Evolutionary conservation across 2,797 vertebrate species (phyloP).

Genomic region (Somateria mollissima): DNA sequence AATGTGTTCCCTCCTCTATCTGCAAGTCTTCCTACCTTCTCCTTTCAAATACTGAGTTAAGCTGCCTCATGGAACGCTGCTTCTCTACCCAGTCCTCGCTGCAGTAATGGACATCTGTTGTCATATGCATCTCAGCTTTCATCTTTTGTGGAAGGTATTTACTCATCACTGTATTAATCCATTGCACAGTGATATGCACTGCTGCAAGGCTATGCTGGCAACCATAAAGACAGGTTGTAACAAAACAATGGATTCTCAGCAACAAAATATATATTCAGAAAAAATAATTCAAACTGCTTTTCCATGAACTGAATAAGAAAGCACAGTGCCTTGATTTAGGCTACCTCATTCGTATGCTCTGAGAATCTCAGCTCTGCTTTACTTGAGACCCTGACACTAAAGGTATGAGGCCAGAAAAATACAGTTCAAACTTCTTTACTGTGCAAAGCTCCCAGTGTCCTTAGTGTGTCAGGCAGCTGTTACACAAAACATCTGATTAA

Average conservation of each 20-base stretch:
- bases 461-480: slow-evolving; percentile 21
- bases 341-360: not conserved
- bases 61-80: not conserved
- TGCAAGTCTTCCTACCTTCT: not conserved
- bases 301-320: not conserved
- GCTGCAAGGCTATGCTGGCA: not conserved
- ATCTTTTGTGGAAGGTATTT: not conserved
- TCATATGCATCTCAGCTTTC: not conserved
- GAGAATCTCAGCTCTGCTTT: not conserved
- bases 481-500: not conserved
- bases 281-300: not conserved
- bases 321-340: not conserved
- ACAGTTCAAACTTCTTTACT: not conserved
- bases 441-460: not conserved
- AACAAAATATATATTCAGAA: not conserved
- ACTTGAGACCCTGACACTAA: not conserved
- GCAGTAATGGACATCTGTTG: not conserved
- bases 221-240: not conserved
- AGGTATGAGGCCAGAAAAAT: not conserved
- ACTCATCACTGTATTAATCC: not conserved
- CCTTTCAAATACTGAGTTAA: not conserved
- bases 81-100: not conserved
- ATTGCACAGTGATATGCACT: not conserved
- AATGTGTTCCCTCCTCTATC: not conserved
- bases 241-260: not conserved